Percentiles rank a stretch among this genome's conserved stretches.
phyloP scores from a whole-genome alignment of 2,113 vertebrate genomes.

The Okapia johnstoni region DNA sequence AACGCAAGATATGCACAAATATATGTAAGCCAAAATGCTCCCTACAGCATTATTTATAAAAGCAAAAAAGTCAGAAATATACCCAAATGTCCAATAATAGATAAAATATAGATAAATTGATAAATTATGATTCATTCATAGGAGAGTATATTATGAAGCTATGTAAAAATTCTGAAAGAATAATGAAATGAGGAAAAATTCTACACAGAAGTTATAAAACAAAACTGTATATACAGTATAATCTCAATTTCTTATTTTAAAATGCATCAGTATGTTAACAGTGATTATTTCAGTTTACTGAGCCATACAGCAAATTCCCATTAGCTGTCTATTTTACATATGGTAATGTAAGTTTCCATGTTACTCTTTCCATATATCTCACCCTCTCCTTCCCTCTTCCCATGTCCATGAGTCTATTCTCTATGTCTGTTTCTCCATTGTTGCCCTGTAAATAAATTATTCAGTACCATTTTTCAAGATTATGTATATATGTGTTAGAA shows the following conservation, averaged over 20 bases:
- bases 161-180: not conserved
- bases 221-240: not conserved
- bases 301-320: not conserved
- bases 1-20: not conserved
- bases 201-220: not conserved
- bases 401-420: not conserved
- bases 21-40: not conserved
- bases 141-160: not conserved
- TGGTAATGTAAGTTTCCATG: not conserved
- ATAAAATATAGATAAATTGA: not conserved
- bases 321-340: not conserved
- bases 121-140: not conserved
- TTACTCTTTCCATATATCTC: not conserved
- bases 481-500: not conserved
- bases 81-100: not conserved
- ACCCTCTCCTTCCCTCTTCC: not conserved
- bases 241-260: not conserved
- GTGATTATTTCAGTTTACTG: not conserved
- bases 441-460: not conserved
- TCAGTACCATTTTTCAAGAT: not conserved
- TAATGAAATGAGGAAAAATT: not conserved
- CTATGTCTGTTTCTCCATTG: not conserved
- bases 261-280: not conserved
- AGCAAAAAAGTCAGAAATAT: constrained; percentile 10
- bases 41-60: not conserved